These are phyloP conservation scores for Danaus chrysippus DNA, from an alignment of 2,888 invertebrate genomes.

Conservation along the genomic window DNA sequence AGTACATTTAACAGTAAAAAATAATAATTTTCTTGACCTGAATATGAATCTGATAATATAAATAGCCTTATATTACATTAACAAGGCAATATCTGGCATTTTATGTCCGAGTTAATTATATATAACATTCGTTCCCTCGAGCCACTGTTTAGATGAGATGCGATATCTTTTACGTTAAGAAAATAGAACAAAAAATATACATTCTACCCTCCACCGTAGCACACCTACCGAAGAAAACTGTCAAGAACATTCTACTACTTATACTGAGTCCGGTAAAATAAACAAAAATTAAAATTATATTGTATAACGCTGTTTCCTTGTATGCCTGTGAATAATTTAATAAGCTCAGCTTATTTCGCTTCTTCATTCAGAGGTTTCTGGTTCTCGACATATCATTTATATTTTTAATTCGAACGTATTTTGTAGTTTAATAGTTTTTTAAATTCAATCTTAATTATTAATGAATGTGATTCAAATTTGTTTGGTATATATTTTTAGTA, in stretches of 20 bases:
- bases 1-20: neutral
- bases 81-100: slow-evolving; percentile 67
- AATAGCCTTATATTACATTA: slow-evolving; percentile 38
- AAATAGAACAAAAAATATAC: slow-evolving; percentile 49
- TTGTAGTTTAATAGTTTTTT: no score
- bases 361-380: no score
- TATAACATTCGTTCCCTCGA: slow-evolving; percentile 72
- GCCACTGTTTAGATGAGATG: slow-evolving; percentile 64
- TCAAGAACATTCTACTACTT: slow-evolving; percentile 30
- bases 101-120: slow-evolving; percentile 77
- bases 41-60: neutral
- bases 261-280: slow-evolving; percentile 13
- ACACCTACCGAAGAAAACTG: slow-evolving; percentile 11
- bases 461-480: no score
- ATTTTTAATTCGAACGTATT: no score
- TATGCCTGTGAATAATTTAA: no score
- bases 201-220: slow-evolving; percentile 27
- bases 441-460: no score
- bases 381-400: no score
- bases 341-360: no score
- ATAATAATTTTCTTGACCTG: neutral
- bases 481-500: no score
- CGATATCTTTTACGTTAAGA: slow-evolving; percentile 45
- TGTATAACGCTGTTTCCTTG: neutral
- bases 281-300: neutral